Base-by-base conservation (phyloP, 2,113 vertebrate genomes). In the Garra rufa region DNA sequence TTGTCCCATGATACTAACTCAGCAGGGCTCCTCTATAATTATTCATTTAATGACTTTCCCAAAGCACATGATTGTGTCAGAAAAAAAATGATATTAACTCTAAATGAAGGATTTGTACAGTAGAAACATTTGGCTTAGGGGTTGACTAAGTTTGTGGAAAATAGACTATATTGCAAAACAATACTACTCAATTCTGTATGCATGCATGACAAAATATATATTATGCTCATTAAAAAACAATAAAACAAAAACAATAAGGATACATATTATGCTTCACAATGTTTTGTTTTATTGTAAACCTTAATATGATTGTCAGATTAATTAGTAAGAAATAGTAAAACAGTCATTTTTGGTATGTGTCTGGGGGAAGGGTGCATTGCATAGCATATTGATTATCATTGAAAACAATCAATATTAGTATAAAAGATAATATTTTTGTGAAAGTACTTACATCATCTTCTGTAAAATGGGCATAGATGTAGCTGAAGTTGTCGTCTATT, bases 61-160 rank as follows among this genome's bases (percentile, higher is more conserved):
- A 65, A 82, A n/a, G 81, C 67, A 50, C 10, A 81, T 46, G 88
- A 76, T 76, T 84, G 13, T 70, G 30, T 69, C 70, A 57, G 57
- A 10, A 21, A 63, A 57, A 44, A 28, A 6, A n/a, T 0, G 13
- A 43, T 26, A 73, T 73, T 73, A 26, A 41, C 67, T 70, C 67
- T 70, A 70, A 41, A 70, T 70, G 67, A 41, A 46, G 41, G 41
- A 44, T 73, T 73, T 26, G 41, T 46, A 46, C 70, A 73, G 41
- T 73, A 73, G 41, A 46, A 44, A 71, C 38, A 73, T 46, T 46
- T 46, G 41, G 70, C 70, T 73, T 24, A 46, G 70, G n/a, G 70
- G 41, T 8, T 73, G 69, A 44, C 10, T 73, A n/a, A 70, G 8
- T 69, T 65, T 34, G 14, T 41, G 30, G 30, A 19, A 70, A 73